A percentile compares a stretch with the other conserved stretches of the same genome.
These are phyloP conservation scores for Solenopsis fugax DNA, from an alignment of 1,140 invertebrate species.

Conservation along the genomic window DNA sequence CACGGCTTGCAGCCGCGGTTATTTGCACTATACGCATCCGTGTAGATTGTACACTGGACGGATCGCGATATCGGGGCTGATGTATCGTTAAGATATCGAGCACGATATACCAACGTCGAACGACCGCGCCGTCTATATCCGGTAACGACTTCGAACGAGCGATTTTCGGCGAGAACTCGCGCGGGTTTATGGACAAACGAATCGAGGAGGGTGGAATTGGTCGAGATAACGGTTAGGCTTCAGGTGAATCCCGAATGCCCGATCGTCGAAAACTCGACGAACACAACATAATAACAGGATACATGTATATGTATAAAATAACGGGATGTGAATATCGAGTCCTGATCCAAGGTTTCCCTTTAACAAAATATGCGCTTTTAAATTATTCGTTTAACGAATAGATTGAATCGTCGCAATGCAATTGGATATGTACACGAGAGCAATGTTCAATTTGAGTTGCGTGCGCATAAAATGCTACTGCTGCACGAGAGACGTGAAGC, in stretches of 20 bases:
- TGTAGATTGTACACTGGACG: conserved; percentile 65
- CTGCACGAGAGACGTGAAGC: neutral
- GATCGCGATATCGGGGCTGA: conserved; percentile 76
- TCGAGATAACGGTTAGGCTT: conserved; percentile 29
- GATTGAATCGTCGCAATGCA: conserved; percentile 33
- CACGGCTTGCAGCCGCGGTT: conserved; percentile 77
- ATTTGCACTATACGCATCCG: conserved; percentile 76
- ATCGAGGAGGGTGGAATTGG: neutral
- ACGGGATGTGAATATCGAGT: neutral
- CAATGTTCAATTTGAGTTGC: conserved; percentile 9
- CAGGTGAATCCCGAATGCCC: conserved; percentile 22
- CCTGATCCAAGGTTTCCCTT: neutral
- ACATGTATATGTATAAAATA: neutral
- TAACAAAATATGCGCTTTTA: neutral
- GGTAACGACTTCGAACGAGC: conserved; percentile 72
- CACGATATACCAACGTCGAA: conserved; percentile 77
- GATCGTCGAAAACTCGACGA: neutral
- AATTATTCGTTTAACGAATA: conserved; percentile 32
- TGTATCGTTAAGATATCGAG: conserved; percentile 83
- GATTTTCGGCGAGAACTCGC: conserved; percentile 51
- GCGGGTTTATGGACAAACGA: conserved; percentile 47
- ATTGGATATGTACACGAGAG: conserved; percentile 7
- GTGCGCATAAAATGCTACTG: conserved; percentile 27
- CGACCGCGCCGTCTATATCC: conserved; percentile 56
- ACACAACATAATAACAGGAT: neutral